A percentile compares a stretch with the other conserved stretches of the same genome.
These are phyloP conservation scores for Tiliacea aurago DNA, from an alignment of 2,888 invertebrate genomes.

Conservation along the genomic window DNA sequence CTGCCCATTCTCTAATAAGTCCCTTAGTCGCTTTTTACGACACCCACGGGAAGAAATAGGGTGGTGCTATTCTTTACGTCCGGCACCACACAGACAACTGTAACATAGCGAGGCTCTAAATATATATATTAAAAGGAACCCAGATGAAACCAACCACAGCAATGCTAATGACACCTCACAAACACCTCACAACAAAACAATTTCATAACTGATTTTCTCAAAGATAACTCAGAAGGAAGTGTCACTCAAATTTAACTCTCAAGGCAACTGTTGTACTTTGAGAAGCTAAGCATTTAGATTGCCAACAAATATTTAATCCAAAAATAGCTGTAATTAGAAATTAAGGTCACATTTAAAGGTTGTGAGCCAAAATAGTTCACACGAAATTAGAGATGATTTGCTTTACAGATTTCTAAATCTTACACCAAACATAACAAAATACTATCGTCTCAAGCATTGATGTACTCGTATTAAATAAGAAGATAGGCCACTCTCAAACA, in stretches of 20 bases:
- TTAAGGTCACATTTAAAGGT: constrained; percentile 14
- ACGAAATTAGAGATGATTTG: constrained; percentile 3
- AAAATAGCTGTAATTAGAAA: constrained; percentile 29
- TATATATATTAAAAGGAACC: background rate
- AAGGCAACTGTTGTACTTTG: constrained; percentile 35
- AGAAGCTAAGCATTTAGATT: constrained; percentile 23
- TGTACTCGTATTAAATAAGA: too few relatives aligned
- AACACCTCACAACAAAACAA: constrained; percentile 51
- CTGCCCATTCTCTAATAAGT: too few relatives aligned
- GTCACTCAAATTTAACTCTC: constrained; percentile 51
- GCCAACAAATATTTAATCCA: constrained; percentile 39
- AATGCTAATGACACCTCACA: constrained; percentile 43
- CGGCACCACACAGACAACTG: too few relatives aligned
- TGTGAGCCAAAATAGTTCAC: constrained; percentile 7
- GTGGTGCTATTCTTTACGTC: too few relatives aligned
- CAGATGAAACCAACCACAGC: constrained; percentile 2
- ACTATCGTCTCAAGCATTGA: background rate
- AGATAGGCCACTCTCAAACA: too few relatives aligned
- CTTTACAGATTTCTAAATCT: background rate
- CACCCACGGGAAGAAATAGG: too few relatives aligned
- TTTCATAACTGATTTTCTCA: constrained; percentile 38
- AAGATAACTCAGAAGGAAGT: constrained; percentile 49
- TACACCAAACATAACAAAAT: background rate
- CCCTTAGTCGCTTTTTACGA: too few relatives aligned
- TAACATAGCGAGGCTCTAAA: background rate